A percentile compares a stretch with the other conserved stretches of the same genome.
Conservation (phyloP, 2,797 vertebrate species). For the Tarsius wallacei region DNA sequence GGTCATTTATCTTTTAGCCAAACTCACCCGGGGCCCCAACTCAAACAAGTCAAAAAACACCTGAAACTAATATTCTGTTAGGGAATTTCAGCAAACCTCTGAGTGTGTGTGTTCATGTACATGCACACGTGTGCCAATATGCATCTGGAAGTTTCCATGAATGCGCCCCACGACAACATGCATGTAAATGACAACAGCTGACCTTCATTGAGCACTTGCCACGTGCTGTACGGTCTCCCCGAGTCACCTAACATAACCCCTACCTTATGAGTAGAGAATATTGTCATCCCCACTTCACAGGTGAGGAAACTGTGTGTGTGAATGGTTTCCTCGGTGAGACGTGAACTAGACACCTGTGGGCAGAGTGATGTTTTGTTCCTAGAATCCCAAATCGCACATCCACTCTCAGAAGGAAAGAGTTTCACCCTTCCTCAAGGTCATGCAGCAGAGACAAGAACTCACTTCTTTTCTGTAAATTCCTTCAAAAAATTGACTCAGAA, state of each 20-base stretch:
- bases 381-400: not conserved
- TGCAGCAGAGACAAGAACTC: not conserved
- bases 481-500: not conserved
- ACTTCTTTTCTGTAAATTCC: not conserved
- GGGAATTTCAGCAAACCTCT: not conserved
- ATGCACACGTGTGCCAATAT: accelerated
- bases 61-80: not conserved
- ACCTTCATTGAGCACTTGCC: accelerated
- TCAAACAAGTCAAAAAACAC: not conserved
- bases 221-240: not conserved
- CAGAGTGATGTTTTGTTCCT: not conserved
- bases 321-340: not conserved
- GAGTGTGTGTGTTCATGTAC: accelerated
- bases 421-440: not conserved
- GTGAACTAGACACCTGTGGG: not conserved
- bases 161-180: accelerated
- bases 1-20: not conserved
- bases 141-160: not conserved
- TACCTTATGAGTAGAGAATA: not conserved
- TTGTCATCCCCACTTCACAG: not conserved
- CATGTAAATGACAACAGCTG: no score
- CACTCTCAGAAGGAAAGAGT: not conserved
- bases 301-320: not conserved
- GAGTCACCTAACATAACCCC: no score
- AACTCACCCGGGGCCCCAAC: not conserved